Conservation (phyloP, 2,797 vertebrate genomes). For the Ctenopoma kingsleyae region DNA sequence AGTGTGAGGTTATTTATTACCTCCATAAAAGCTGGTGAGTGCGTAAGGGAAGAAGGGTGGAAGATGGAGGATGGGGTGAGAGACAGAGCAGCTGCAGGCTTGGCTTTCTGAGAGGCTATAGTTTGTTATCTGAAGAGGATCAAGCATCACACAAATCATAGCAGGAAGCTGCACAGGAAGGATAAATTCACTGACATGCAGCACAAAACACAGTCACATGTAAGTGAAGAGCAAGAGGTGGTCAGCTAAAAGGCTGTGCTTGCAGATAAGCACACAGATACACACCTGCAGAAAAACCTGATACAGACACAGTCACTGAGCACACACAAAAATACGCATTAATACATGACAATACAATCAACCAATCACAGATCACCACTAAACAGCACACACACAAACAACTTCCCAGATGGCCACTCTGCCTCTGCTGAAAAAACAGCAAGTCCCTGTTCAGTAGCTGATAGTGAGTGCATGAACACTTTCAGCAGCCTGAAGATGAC, state of each 20-base stretch:
- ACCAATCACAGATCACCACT: constrained; percentile 5
- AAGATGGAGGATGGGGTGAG: constrained; percentile 66
- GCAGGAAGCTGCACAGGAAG: constrained; percentile 43
- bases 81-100: constrained; percentile 72
- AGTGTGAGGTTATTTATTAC: constrained; percentile 71
- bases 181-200: constrained; percentile 21
- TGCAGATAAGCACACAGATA: constrained; percentile 32
- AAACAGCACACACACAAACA: constrained; percentile 25
- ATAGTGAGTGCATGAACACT: constrained; percentile 55
- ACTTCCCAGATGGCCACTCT: constrained; percentile 44
- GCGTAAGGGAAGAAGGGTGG: constrained; percentile 46
- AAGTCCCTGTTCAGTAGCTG: constrained; percentile 56
- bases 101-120: constrained; percentile 55
- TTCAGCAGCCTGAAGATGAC: constrained; percentile 64
- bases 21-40: constrained; percentile 74
- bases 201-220: constrained; percentile 23
- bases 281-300: constrained; percentile 18
- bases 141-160: constrained; percentile 69
- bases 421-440: constrained; percentile 21
- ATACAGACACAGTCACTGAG: constrained; percentile 12
- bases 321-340: neutral
- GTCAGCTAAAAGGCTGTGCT: constrained; percentile 23
- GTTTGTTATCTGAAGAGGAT: constrained; percentile 73
- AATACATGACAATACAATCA: neutral
- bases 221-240: constrained; percentile 13